These are phyloP conservation scores for Uria lomvia DNA, from an alignment of 2,113 vertebrate genomes.

Conservation along the genomic window DNA sequence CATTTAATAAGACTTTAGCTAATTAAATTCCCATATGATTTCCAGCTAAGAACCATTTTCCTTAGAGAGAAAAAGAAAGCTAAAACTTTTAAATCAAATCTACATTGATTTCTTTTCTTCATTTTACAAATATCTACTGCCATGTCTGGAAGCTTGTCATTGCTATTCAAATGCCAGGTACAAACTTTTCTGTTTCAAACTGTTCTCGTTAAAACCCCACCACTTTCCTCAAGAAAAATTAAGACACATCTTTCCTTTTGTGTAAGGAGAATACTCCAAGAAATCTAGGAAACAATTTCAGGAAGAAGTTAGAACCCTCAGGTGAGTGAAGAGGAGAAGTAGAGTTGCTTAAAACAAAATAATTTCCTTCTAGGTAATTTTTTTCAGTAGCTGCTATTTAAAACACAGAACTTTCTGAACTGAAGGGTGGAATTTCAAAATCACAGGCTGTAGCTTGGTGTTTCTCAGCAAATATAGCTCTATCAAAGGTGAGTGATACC, in stretches of 20 bases:
- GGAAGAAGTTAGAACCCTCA: neutral
- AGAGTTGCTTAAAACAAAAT: neutral
- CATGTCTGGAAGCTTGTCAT: neutral
- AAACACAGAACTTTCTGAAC: neutral
- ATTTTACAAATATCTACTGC: neutral
- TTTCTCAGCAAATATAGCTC: neutral
- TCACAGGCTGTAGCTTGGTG: neutral
- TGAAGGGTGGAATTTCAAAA: neutral
- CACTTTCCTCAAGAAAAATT: neutral
- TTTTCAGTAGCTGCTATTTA: neutral
- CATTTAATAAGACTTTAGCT: neutral
- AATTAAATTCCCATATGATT: neutral
- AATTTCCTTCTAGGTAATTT: neutral
- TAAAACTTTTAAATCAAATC: neutral
- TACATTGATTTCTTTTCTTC: neutral
- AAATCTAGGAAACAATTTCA: neutral
- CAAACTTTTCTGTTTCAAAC: neutral
- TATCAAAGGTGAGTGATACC: accelerated
- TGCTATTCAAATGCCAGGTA: neutral
- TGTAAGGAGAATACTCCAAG: neutral
- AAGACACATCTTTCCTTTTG: neutral
- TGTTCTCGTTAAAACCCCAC: neutral
- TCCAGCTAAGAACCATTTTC: neutral
- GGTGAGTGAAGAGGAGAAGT: neutral
- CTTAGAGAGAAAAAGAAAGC: neutral